Evolutionary conservation across 2,888 invertebrate genomes (phyloP).

Genomic region (Ganaspis brasiliensis): DNA sequence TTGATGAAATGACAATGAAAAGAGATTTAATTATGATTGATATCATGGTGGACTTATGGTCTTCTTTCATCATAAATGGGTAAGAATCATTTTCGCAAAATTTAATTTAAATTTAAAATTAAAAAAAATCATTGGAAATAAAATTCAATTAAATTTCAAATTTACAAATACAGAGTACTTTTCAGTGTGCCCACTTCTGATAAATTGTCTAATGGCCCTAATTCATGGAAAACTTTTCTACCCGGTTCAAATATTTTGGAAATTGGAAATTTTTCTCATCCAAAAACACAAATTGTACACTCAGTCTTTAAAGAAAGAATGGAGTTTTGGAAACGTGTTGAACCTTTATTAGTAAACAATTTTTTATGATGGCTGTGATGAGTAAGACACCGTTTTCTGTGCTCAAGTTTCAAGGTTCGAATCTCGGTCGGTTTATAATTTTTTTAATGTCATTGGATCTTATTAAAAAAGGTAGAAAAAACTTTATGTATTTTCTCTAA

Average conservation of each 20-base stretch:
- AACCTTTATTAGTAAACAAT: not conserved
- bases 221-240: not conserved
- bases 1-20: not conserved
- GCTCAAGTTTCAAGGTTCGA: too few relatives aligned
- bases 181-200: not conserved
- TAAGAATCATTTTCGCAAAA: not conserved
- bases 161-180: too few relatives aligned
- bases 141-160: not conserved
- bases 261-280: not conserved
- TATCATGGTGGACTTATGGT: slow-evolving; percentile 5
- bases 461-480: too few relatives aligned
- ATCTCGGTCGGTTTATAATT: too few relatives aligned
- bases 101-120: not conserved
- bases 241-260: not conserved
- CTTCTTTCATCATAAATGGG: not conserved
- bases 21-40: not conserved
- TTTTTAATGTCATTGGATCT: too few relatives aligned
- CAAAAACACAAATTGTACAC: not conserved
- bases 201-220: not conserved
- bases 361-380: too few relatives aligned
- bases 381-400: too few relatives aligned
- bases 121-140: not conserved
- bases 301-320: not conserved
- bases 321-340: not conserved
- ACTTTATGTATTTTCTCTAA: too few relatives aligned